These are phyloP conservation scores for Puntigrus tetrazona DNA, from an alignment of 2,113 vertebrate species.

Conservation along the genomic window DNA sequence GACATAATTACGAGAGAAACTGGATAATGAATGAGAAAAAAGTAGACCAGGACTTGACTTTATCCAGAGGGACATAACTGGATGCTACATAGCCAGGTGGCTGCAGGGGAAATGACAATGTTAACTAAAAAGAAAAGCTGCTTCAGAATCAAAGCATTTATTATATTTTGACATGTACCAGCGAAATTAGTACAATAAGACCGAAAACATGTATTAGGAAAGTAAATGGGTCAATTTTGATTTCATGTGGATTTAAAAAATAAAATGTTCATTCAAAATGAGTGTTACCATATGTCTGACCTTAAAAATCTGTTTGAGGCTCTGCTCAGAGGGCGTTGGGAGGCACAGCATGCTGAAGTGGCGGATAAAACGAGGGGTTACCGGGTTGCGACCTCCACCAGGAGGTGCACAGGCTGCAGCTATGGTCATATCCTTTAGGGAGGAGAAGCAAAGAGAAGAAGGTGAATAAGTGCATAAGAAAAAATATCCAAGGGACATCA, in stretches of 20 bases:
- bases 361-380: conserved; percentile 82
- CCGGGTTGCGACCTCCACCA: conserved; percentile 84
- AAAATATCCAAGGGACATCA: conserved; percentile 8
- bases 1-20: background rate
- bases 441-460: background rate
- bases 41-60: background rate
- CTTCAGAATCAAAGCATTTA: background rate
- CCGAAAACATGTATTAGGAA: background rate
- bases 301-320: conserved; percentile 86
- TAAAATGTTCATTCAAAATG: background rate
- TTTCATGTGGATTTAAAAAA: background rate
- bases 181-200: background rate
- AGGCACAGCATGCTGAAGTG: conserved; percentile 85
- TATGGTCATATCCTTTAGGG: conserved; percentile 79
- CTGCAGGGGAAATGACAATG: background rate
- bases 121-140: background rate
- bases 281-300: conserved; percentile 63
- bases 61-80: conserved; percentile 4
- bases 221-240: background rate
- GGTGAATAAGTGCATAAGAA: background rate
- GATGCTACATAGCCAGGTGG: background rate
- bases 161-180: background rate
- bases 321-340: conserved; percentile 81
- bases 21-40: background rate
- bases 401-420: conserved; percentile 82